phyloP scores from a whole-genome alignment of 2,888 invertebrate species.

The Ephialtes manifestator region DNA sequence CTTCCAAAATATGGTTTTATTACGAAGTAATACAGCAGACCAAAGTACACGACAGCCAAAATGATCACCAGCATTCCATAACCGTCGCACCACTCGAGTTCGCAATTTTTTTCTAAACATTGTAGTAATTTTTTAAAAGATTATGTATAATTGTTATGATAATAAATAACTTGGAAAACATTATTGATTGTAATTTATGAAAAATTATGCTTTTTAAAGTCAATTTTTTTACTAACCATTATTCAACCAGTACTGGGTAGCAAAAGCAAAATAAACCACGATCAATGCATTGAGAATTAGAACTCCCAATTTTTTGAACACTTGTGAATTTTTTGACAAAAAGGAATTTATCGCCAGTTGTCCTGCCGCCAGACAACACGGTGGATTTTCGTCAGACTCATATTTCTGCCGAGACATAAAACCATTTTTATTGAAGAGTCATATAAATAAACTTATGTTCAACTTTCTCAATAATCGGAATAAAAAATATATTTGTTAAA shows the following conservation, averaged over 20 bases:
- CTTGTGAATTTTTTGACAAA: slow-evolving; percentile 67
- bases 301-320: slow-evolving; percentile 66
- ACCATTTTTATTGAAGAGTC: neutral
- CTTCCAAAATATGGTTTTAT: slow-evolving; percentile 87
- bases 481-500: no score
- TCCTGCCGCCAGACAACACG: slow-evolving; percentile 43
- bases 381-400: slow-evolving; percentile 41
- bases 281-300: slow-evolving; percentile 74
- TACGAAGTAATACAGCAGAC: slow-evolving; percentile 89
- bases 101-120: slow-evolving; percentile 70
- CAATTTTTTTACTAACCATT: slow-evolving; percentile 71
- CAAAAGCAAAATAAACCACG: slow-evolving; percentile 78
- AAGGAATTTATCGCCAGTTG: slow-evolving; percentile 66
- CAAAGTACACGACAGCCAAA: slow-evolving; percentile 88
- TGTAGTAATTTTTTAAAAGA: neutral
- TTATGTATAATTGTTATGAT: neutral
- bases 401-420: slow-evolving; percentile 56
- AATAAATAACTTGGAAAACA: slow-evolving; percentile 9
- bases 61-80: slow-evolving; percentile 91
- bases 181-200: neutral
- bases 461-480: no score
- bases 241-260: slow-evolving; percentile 79
- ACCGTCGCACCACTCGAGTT: slow-evolving; percentile 88
- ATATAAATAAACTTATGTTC: neutral
- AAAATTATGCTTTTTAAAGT: neutral